Evolutionary conservation across 2,797 vertebrate genomes (phyloP), one percentile per base, ranked within the genome.

Genomic region (Champsocephalus gunnari): DNA sequence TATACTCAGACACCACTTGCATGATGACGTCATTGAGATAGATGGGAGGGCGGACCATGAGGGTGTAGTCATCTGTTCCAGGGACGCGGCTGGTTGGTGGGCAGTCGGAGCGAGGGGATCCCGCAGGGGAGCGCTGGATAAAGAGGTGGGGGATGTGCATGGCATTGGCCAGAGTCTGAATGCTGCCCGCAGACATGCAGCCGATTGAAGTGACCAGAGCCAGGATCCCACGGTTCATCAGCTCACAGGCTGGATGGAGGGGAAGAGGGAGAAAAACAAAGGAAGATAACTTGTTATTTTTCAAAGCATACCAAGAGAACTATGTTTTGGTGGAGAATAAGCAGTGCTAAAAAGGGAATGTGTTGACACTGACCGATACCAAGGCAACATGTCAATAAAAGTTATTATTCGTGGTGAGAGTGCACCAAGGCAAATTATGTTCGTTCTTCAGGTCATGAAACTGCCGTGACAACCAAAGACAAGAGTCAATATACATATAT

Each of bases 61-160:
- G 96, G 0, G 98, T 99, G 90, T 99, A 99, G 94, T 99, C 98
- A 3, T 99, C 97, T 0, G 96, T 93, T 70, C 92, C 89, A 84
- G 95, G 92, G 55, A 95, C 0, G 73, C 94, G 97, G 80, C 96
- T 91, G 80, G 95, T 97, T 61, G 94, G 93, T 1, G 96, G 96
- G 13, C 98, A 99, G 89, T 95, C 88, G 0, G 97, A 99, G 76
- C 98, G 94, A 0, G 98, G 97, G 0, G 97, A 96, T 60, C 97
- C 97, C 2, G 93, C 94, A 0, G 97, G 90, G 14, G 97, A 93
- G 34, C 97, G 95, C 91, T 99, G 98, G 88, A 99, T 97, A 88
- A 97, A 99, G 85, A 99, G 98, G 86, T 99, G 98, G 49, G 98
- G 98, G 87, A 99, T 99, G 87, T 99, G 98, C 98, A 99, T 99